These are phyloP conservation scores for Luffia ferchaultella DNA, from an alignment of 2,888 invertebrate species.

Conservation along the genomic window DNA sequence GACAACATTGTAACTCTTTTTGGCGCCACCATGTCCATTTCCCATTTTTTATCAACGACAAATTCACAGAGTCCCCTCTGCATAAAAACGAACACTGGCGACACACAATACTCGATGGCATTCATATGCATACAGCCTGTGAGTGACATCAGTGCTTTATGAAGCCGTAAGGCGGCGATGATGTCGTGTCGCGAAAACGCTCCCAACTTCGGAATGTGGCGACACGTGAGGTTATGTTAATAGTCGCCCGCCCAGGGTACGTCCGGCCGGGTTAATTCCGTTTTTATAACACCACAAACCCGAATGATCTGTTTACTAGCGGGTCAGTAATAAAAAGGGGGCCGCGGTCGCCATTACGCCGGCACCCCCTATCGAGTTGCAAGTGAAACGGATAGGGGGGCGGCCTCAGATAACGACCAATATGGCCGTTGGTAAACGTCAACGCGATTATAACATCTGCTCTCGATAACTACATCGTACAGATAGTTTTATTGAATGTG, in stretches of 20 bases:
- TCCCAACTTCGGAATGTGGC: conserved; percentile 37
- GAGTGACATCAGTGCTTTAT: too few relatives aligned
- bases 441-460: conserved; percentile 31
- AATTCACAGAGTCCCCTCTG: too few relatives aligned
- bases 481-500: neutral
- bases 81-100: too few relatives aligned
- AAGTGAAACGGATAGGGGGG: conserved; percentile 62
- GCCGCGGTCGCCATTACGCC: conserved; percentile 57
- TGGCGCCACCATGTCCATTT: too few relatives aligned
- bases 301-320: conserved; percentile 67
- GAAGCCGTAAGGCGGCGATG: neutral
- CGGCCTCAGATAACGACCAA: conserved; percentile 55
- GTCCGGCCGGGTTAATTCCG: conserved; percentile 60
- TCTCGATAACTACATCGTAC: conserved; percentile 15
- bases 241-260: conserved; percentile 41
- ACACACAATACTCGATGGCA: too few relatives aligned
- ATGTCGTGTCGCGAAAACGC: conserved; percentile 19
- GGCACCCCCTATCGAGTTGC: conserved; percentile 65
- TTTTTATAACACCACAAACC: conserved; percentile 67
- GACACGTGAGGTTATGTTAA: conserved; percentile 47
- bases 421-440: conserved; percentile 26
- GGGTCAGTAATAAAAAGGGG: conserved; percentile 64
- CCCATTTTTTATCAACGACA: too few relatives aligned
- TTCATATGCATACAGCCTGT: too few relatives aligned
- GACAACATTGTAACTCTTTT: too few relatives aligned